These are phyloP conservation scores for Cosmia trapezina DNA, from an alignment of 2,888 invertebrate genomes.

Conservation along the genomic window DNA sequence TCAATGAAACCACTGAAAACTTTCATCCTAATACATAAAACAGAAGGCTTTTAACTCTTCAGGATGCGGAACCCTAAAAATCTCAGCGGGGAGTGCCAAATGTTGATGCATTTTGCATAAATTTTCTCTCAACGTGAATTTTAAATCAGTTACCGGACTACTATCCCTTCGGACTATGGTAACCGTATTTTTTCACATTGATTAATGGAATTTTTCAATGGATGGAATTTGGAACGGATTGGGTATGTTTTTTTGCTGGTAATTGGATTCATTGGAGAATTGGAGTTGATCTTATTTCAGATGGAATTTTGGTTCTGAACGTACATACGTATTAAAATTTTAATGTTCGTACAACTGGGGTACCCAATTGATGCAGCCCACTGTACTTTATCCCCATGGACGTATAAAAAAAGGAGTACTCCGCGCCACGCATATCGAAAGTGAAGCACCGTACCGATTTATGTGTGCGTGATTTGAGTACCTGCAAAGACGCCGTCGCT, in stretches of 20 bases:
- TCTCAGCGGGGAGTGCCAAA: constrained; percentile 63
- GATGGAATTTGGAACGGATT: constrained; percentile 18
- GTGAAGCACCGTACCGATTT: no score
- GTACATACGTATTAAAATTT: no score
- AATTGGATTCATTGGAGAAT: background rate
- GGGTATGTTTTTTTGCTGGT: constrained; percentile 11
- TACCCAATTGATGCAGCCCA: no score
- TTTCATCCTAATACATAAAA: constrained; percentile 40
- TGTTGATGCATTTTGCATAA: constrained; percentile 79
- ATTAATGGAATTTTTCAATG: constrained; percentile 50
- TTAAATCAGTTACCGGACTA: constrained; percentile 70
- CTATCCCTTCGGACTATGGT: constrained; percentile 40
- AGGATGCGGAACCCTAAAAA: constrained; percentile 54
- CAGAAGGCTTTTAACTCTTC: constrained; percentile 49
- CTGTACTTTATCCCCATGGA: no score
- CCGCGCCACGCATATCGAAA: no score
- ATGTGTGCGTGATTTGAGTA: no score
- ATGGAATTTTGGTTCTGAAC: no score
- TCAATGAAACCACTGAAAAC: constrained; percentile 37
- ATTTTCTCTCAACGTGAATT: constrained; percentile 76
- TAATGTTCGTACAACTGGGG: no score
- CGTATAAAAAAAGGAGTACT: no score
- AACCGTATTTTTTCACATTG: constrained; percentile 53
- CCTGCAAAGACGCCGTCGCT: no score
- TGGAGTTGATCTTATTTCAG: background rate